phyloP scores from a whole-genome alignment of 1,140 invertebrate species.

The Forficula auricularia region DNA sequence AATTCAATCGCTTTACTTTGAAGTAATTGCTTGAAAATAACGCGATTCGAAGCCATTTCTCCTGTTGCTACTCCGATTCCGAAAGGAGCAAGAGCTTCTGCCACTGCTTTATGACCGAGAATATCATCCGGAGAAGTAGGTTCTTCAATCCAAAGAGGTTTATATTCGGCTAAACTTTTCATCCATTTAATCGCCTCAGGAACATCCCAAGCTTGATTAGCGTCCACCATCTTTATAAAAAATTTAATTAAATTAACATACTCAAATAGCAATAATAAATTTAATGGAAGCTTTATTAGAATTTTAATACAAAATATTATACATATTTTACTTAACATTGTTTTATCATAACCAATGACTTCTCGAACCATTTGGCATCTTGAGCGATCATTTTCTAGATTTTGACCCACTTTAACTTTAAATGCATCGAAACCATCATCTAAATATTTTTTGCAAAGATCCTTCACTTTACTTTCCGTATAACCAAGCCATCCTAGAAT shows the following conservation, averaged over 20 bases:
- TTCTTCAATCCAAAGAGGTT: slow-evolving; percentile 80
- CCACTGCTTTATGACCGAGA: slow-evolving; percentile 60
- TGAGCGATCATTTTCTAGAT: slow-evolving; percentile 57
- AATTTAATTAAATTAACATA: slow-evolving; percentile 6
- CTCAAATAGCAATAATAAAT: not conserved
- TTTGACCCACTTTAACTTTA: slow-evolving; percentile 77
- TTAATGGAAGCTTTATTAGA: not conserved
- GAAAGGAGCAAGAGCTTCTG: slow-evolving; percentile 41
- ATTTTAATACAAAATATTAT: not conserved
- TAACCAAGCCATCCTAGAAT: slow-evolving; percentile 62
- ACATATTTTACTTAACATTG: slow-evolving; percentile 35
- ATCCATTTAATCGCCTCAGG: slow-evolving; percentile 71
- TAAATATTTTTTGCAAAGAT: slow-evolving; percentile 54
- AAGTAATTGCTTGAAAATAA: slow-evolving; percentile 84
- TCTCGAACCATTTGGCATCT: slow-evolving; percentile 51
- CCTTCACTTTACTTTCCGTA: slow-evolving; percentile 42
- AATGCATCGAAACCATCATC: slow-evolving; percentile 60
- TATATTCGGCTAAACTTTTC: slow-evolving; percentile 50
- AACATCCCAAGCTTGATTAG: slow-evolving; percentile 84
- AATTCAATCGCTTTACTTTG: slow-evolving; percentile 60
- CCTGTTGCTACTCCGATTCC: slow-evolving; percentile 76
- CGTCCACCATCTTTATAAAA: slow-evolving; percentile 74
- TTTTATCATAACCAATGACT: slow-evolving; percentile 54
- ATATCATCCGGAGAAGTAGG: slow-evolving; percentile 84
- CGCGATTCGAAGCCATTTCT: slow-evolving; percentile 77